phyloP scores from a whole-genome alignment of 2,888 invertebrate genomes.

The Gortyna flavago region DNA sequence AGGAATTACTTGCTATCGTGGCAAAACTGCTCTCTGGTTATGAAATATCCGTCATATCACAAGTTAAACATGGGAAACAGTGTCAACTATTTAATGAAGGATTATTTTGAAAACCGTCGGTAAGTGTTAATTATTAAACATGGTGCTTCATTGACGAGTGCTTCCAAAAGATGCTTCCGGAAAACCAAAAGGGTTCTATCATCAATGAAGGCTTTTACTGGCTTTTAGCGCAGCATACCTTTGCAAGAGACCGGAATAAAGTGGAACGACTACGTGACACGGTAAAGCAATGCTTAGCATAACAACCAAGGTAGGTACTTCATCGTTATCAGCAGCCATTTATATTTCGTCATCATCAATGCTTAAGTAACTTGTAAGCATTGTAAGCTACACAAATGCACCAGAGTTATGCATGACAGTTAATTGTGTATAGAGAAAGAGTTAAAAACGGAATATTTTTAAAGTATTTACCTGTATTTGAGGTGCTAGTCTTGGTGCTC shows the following conservation, averaged over 20 bases:
- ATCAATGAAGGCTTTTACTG: neutral
- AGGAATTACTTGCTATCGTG: slow-evolving; percentile 46
- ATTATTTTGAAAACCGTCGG: neutral
- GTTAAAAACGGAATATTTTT: slow-evolving; percentile 9
- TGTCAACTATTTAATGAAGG: neutral
- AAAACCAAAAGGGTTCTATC: neutral
- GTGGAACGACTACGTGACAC: slow-evolving; percentile 21
- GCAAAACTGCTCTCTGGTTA: slow-evolving; percentile 27
- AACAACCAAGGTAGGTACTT: slow-evolving; percentile 22
- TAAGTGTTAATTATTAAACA: neutral
- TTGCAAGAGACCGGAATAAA: slow-evolving; percentile 1
- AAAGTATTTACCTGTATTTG: slow-evolving; percentile 82
- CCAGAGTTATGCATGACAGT: slow-evolving; percentile 7
- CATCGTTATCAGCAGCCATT: slow-evolving; percentile 38
- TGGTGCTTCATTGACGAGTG: neutral
- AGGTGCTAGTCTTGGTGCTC: slow-evolving; percentile 86
- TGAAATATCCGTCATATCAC: slow-evolving; percentile 31
- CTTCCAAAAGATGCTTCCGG: neutral
- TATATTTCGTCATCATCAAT: slow-evolving; percentile 36
- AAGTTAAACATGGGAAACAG: slow-evolving; percentile 10
- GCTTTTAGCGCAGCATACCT: neutral
- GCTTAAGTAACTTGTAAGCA: slow-evolving; percentile 28
- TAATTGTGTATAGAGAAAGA: neutral
- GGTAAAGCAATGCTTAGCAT: slow-evolving; percentile 20
- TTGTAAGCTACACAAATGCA: slow-evolving; percentile 34